Percentiles rank a stretch among this genome's conserved stretches.
These are phyloP conservation scores for Malachius bipustulatus DNA, from an alignment of 2,888 invertebrate genomes.

Conservation along the genomic window DNA sequence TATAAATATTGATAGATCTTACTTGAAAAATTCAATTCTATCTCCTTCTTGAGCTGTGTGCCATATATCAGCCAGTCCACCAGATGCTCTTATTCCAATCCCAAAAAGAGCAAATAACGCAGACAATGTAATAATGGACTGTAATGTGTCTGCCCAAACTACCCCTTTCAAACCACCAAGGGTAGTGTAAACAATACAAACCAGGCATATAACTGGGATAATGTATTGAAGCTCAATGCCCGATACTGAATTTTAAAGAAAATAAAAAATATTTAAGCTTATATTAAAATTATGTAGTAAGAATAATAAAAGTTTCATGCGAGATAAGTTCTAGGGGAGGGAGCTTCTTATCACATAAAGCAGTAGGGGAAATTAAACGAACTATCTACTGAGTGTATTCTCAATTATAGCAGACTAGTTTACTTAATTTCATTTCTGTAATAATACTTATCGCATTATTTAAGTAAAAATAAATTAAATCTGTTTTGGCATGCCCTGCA, in stretches of 20 bases:
- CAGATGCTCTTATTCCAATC: slow-evolving; percentile 16
- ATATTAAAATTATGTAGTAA: too few species aligned
- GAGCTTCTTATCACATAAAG: too few species aligned
- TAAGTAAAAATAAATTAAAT: too few species aligned
- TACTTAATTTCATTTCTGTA: too few species aligned
- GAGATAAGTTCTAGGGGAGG: too few species aligned
- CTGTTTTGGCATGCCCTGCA: too few species aligned
- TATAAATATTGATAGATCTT: slow-evolving; percentile 25
- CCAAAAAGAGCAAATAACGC: slow-evolving; percentile 43
- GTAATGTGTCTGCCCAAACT: slow-evolving; percentile 47
- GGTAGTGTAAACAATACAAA: slow-evolving; percentile 64
- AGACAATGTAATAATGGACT: slow-evolving; percentile 39
- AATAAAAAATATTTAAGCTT: slow-evolving; percentile 19
- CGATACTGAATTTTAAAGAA: slow-evolving; percentile 45
- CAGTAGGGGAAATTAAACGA: too few species aligned
- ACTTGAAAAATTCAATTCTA: slow-evolving; percentile 46
- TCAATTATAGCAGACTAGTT: too few species aligned
- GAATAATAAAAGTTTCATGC: too few species aligned
- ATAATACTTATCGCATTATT: too few species aligned
- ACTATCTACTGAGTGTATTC: too few species aligned
- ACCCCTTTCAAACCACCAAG: slow-evolving; percentile 54
- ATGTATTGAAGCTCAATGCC: slow-evolving; percentile 50
- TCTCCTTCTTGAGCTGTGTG: slow-evolving; percentile 42
- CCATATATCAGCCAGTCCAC: slow-evolving; percentile 42
- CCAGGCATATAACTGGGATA: slow-evolving; percentile 51